phyloP scores from a whole-genome alignment of 2,888 invertebrate genomes.

The Aleiodes alternator region DNA sequence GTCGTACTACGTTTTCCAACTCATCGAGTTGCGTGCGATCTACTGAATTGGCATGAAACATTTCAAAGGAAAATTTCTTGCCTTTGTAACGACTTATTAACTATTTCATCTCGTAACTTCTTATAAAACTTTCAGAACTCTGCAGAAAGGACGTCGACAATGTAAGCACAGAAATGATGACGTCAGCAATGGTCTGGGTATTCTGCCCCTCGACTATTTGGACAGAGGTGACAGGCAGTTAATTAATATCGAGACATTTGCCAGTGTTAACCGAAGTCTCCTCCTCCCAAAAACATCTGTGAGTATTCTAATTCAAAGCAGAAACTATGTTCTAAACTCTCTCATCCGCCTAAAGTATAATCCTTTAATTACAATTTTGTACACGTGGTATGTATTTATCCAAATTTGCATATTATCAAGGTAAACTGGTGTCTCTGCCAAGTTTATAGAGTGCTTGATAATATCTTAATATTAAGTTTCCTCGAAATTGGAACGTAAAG shows the following conservation, averaged over 20 bases:
- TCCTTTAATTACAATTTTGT: not conserved
- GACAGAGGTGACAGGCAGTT: slow-evolving; percentile 70
- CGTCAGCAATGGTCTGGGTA: slow-evolving; percentile 65
- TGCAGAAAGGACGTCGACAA: slow-evolving; percentile 68
- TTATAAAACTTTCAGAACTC: slow-evolving; percentile 46
- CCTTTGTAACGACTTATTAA: too few relatives aligned
- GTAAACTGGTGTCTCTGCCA: slow-evolving; percentile 4
- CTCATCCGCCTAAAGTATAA: not conserved
- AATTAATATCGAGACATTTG: slow-evolving; percentile 70
- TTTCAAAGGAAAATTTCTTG: too few relatives aligned
- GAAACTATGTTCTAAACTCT: not conserved
- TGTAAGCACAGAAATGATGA: slow-evolving; percentile 68
- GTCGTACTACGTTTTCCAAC: too few relatives aligned
- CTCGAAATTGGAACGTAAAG: too few relatives aligned
- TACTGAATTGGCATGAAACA: too few relatives aligned
- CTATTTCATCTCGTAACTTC: too few relatives aligned
- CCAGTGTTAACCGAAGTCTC: slow-evolving; percentile 64
- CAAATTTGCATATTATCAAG: slow-evolving; percentile 14
- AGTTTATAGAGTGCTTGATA: slow-evolving; percentile 1
- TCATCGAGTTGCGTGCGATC: too few relatives aligned
- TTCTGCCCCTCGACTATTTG: slow-evolving; percentile 70
- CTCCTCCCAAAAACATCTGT: slow-evolving; percentile 69
- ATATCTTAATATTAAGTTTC: not conserved
- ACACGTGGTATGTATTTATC: not conserved
- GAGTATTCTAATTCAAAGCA: slow-evolving; percentile 49